Evolutionary conservation across 2,888 invertebrate species (phyloP), one percentile per base, ranked within the genome.

Genomic region (Charanyca ferruginea): DNA sequence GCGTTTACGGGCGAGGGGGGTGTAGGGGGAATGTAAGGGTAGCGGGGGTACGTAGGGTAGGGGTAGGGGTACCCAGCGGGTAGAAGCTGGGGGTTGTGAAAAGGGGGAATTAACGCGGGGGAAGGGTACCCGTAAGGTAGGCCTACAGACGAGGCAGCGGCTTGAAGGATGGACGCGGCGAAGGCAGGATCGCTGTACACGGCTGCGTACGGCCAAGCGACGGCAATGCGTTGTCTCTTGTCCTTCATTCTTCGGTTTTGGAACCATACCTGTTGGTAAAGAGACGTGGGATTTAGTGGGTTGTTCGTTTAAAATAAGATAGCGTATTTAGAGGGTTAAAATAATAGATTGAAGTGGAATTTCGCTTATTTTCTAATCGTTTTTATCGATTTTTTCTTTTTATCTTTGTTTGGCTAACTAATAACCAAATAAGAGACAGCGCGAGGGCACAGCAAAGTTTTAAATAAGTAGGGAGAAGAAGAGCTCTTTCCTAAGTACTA

Each of bases 201-300:
- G 0, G 98, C 98, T 0, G 98, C 98, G 92, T 99, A 98, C 0
- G 99, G 99, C 99, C 99, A 99, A 0, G 98, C 98, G 81, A 99
- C 97, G 0, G 99, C 98, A 91, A 99, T 97, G 18, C 99, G 96
- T 89, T 99, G 99, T 0, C 99, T 97, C 87, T 99, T 99, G 95
- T 99, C 99, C 89, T 99, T 99, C 99, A 99, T 99, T 59, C 99
- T 96, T 41, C 99, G 96, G 91, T 99, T 99, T 96, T 99, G 99
- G 91, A 99, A 99, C 99, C 99, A 99, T 22, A 99, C 98, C 98
- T 98, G 96, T 92, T 44, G 79, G 83, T 83, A 90, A 92, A 79
- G 55, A 73, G 48, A 71, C 11, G 0, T 2, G 7, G 1, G n/a
- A 16, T n/a, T 82, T 66, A 77, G 28, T 66, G 9, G 18, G 8